Base-by-base conservation (phyloP, 2,113 vertebrate genomes). In the Prolemur simus region DNA sequence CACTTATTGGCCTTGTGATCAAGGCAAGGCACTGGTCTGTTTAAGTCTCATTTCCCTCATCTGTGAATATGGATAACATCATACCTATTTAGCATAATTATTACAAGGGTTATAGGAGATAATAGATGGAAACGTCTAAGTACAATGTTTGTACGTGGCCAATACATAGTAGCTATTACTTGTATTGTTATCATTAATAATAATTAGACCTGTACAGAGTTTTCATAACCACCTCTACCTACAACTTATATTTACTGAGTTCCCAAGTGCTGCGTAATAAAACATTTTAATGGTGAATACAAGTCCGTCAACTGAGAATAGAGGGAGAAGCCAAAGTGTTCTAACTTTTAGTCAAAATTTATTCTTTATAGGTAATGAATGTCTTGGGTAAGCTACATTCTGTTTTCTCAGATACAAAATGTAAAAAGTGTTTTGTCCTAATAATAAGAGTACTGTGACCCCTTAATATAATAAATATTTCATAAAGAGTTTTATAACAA, bases 321-420 rank as follows among this genome's bases (percentile, higher is more conserved):
- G 7, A 83, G 17, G 6, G 17, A 95, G 49, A 86, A 89, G 3
- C 52, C 39, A 90, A 78, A 3, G 27, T 60, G 15, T 81, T 89
- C 12, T 88, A 54, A 85, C 34, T 78, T 81, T 64, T 83, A 83
- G 87, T 49, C 25, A 71, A 56, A 88, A n/a, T 4, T 73, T 9
- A 25, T 80, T 87, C 42, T 64, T 74, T 58, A 73, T 58, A 13
- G 68, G 23, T 54, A 47, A 29, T 63, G 58, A 63, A 63, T 63
- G 58, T 42, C 45, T 89, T 89, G 80, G 42, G 25, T 73, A 95
- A 91, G 39, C 77, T 42, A 84, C 27, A 42, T 73, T 81, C 63
- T 47, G 8, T 74, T 80, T 93, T 64, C 34, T 91, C 27, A 80
- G 9, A n/a, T 49, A 76, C 56, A 84, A 96, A 95, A 93, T 60